Base-by-base conservation (phyloP, 2,888 invertebrate genomes). In the Melangyna quadrimaculata region DNA sequence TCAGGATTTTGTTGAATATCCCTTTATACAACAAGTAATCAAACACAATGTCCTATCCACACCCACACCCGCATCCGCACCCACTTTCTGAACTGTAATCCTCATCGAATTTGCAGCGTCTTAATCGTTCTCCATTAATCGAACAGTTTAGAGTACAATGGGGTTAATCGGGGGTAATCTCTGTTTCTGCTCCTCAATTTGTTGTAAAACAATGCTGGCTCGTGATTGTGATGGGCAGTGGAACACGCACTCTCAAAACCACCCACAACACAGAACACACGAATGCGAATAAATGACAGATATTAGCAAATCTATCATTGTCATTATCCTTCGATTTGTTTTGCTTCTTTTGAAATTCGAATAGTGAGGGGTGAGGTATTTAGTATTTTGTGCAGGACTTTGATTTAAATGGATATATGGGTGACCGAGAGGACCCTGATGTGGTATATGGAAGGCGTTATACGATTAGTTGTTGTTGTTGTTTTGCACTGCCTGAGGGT, bases 251-350 rank as follows among this genome's bases (percentile, higher is more conserved):
- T 45, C 53, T 45, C 12, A 78, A 24, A 2, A 24, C 65, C 74
- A 69, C 67, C 71, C 70, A 84, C 48, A 45, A 35, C 48, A 63
- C 40, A 37, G 4, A 12, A 53, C 7, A 24, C 63, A 63, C 43
- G 43, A 63, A 29, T 75, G 59, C 88, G 88, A 89, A 89, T 87
- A 91, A 91, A 91, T 91, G 91, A 92, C 91, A 91, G 90, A 91
- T 91, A 91, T 91, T 90, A 89, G 89, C 89, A 91, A 91, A 91
- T 91, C 91, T 90, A 91, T 91, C 91, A 91, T 90, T 91, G 91
- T 91, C 91, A 91, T 92, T 91, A 91, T 91, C 90, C 89, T 91
- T 91, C 90, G 91, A 91, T 91, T 80, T 84, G 88, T 86, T 88
- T 78, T 75, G 79, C 79, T 82, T 87, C 82, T 84, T 87, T 84